These are phyloP conservation scores for Graptemys geographica DNA, from an alignment of 2,797 vertebrate species.

Conservation along the genomic window DNA sequence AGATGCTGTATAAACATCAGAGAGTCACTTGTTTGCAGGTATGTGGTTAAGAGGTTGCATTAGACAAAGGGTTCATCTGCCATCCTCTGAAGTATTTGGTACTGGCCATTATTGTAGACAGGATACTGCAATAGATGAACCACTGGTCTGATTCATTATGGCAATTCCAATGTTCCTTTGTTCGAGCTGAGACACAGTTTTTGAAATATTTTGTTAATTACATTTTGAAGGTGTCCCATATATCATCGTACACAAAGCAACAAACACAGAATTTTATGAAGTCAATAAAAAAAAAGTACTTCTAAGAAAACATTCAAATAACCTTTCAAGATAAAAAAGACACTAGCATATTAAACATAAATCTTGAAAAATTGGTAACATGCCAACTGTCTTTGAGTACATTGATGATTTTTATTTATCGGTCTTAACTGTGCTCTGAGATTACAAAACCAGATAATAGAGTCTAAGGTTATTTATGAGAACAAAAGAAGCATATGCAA, in stretches of 20 bases:
- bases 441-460: too few species aligned
- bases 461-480: not conserved
- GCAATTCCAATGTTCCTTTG: not conserved
- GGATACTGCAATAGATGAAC: not conserved
- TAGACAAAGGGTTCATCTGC: not conserved
- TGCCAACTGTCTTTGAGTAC: not conserved
- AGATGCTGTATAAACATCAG: not conserved
- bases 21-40: not conserved
- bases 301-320: not conserved
- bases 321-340: not conserved
- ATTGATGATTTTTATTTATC: not conserved
- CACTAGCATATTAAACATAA: not conserved
- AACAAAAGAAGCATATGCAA: fast-evolving
- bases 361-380: not conserved
- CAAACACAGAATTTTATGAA: not conserved
- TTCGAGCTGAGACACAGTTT: not conserved
- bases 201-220: not conserved
- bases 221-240: not conserved
- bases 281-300: not conserved
- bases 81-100: not conserved
- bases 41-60: not conserved
- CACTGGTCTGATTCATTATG: not conserved
- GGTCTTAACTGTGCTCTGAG: not conserved
- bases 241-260: not conserved
- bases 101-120: not conserved